A percentile compares a stretch with the other conserved stretches of the same genome.
These are phyloP conservation scores for Ceratina japonica DNA, from an alignment of 1,140 invertebrate genomes.

Conservation along the genomic window DNA sequence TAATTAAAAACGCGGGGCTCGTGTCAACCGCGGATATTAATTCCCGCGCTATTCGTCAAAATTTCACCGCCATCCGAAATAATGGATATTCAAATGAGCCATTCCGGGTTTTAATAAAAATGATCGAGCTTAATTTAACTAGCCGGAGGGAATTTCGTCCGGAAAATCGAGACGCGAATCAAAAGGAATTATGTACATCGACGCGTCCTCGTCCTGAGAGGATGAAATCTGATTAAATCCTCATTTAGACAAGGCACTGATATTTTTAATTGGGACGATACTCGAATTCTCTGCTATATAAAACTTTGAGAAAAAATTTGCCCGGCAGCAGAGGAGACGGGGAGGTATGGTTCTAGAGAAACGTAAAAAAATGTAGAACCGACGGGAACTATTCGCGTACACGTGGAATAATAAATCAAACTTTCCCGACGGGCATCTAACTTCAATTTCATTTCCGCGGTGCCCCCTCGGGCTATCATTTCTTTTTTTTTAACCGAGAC, in stretches of 20 bases:
- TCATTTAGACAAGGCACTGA: too few relatives aligned
- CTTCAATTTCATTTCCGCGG: slow-evolving; percentile 24
- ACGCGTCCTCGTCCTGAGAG: too few relatives aligned
- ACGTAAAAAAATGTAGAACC: background rate
- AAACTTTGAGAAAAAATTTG: background rate
- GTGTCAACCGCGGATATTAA: background rate
- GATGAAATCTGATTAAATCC: too few relatives aligned
- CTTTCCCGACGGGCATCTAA: slow-evolving; percentile 15
- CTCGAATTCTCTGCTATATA: background rate
- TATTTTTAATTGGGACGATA: too few relatives aligned
- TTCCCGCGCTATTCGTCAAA: background rate
- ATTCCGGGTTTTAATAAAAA: too few relatives aligned
- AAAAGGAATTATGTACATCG: too few relatives aligned
- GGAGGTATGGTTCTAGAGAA: background rate
- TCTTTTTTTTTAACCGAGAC: background rate
- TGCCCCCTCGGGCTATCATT: background rate
- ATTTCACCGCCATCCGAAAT: background rate
- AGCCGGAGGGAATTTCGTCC: too few relatives aligned
- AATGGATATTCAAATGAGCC: too few relatives aligned
- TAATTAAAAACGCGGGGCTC: slow-evolving; percentile 9
- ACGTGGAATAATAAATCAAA: slow-evolving; percentile 29
- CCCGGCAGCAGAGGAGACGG: background rate
- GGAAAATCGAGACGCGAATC: too few relatives aligned
- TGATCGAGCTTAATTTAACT: too few relatives aligned
- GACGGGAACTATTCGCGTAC: too few relatives aligned